Base-by-base conservation (phyloP, 1,140 invertebrate species). In the Temnothorax curvispinosus region DNA sequence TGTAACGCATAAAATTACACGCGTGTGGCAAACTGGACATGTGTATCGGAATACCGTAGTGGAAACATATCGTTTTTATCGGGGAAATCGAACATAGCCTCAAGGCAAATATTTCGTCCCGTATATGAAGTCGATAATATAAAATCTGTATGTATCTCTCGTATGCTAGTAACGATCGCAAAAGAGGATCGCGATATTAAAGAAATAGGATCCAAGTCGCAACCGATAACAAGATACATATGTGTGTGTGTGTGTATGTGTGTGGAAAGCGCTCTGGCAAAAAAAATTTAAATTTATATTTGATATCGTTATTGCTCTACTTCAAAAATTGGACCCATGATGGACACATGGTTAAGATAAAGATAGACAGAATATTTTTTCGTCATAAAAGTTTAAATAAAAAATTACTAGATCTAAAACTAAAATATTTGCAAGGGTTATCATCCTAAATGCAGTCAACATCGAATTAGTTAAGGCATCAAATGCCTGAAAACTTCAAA, bases 131-230 rank as follows among this genome's bases (percentile, higher is more conserved):
- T 60, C 41, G 54, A 82, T 82, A 74, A 82, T 82, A 74, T 72
- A 41, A 82, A 60, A 82, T 82, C 52, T 60, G 41, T 60, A 82
- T 47, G 54, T 47, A 60, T 74, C 27, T 32, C 52, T 44, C 21
- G 54, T 72, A 60, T 44, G 52, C 21, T 27, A 35, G 21, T 74
- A 18, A 27, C 41, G 35, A 47, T 82, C 9, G 50, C 65, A 35
- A 72, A 80, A 58, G 50, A 60, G 52, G 78, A 74, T 82, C 27
- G 67, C 18, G 69, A 82, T 74, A 74, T 82, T 82, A 82, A 82
- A 74, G 67, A 11, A 82, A 74, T 58, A 38, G 47, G 38, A 82
- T 58, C 32, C 72, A 75, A 77, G 72, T 65, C 32, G 27, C 27
- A 11, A 72, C 27, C 67, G 35, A 82, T 47, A 82, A 58, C 81